phyloP scores from a whole-genome alignment of 2,888 invertebrate genomes.

The Empis stercorea region DNA sequence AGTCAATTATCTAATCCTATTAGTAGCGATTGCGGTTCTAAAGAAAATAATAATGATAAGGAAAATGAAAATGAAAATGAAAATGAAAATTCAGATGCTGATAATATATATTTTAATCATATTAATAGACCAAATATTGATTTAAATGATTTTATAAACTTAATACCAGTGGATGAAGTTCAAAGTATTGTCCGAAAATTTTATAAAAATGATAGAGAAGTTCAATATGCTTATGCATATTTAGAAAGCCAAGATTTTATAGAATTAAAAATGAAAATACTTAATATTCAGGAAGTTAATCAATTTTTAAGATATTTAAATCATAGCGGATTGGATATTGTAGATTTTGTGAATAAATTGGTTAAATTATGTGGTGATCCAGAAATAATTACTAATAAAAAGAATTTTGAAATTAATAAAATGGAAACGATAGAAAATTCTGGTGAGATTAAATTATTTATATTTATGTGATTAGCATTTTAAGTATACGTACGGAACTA shows the following conservation, averaged over 20 bases:
- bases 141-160: slow-evolving; percentile 27
- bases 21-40: too few relatives aligned
- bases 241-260: slow-evolving; percentile 23
- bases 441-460: too few relatives aligned
- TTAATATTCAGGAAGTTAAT: slow-evolving; percentile 25
- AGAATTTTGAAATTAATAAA: background rate
- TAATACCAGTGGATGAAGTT: slow-evolving; percentile 28
- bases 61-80: too few relatives aligned
- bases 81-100: too few relatives aligned
- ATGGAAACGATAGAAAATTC: background rate
- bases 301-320: slow-evolving; percentile 28
- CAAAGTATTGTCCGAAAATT: slow-evolving; percentile 25
- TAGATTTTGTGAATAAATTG: slow-evolving; percentile 21
- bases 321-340: slow-evolving; percentile 28
- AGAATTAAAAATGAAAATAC: slow-evolving; percentile 21
- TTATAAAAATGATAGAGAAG: slow-evolving; percentile 28
- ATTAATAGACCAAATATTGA: slow-evolving; percentile 19
- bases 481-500: too few relatives aligned
- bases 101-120: too few relatives aligned
- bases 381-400: background rate
- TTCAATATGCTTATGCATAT: slow-evolving; percentile 26
- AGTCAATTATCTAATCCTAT: too few relatives aligned
- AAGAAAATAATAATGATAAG: too few relatives aligned
- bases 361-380: slow-evolving; percentile 19
- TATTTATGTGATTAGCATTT: too few relatives aligned